Evolutionary conservation across 2,797 vertebrate species (phyloP).

Genomic region (Melanogrammus aeglefinus): DNA sequence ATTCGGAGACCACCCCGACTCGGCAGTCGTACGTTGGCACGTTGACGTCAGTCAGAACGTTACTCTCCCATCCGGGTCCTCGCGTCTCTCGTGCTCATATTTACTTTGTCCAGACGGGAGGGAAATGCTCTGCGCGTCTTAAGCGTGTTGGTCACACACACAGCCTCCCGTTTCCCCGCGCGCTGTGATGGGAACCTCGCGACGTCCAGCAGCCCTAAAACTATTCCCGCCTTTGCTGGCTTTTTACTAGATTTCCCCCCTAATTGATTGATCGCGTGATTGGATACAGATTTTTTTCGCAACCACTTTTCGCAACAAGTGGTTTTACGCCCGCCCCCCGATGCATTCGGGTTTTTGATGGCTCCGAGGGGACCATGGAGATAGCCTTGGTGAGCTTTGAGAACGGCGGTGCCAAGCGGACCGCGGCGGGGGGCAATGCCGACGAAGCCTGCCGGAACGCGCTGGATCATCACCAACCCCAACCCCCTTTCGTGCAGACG

Average conservation of each 20-base stretch:
- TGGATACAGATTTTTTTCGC: no score
- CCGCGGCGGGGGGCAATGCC: slow-evolving; percentile 54
- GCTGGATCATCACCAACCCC: slow-evolving; percentile 61
- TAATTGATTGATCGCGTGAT: background rate
- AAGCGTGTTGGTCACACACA: slow-evolving; percentile 26
- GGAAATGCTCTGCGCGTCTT: slow-evolving; percentile 30
- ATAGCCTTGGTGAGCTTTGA: slow-evolving; percentile 89
- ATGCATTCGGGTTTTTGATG: slow-evolving; percentile 57
- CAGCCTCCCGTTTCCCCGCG: no score
- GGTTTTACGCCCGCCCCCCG: background rate
- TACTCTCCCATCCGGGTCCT: slow-evolving; percentile 67
- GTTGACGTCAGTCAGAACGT: slow-evolving; percentile 74
- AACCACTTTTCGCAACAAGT: slow-evolving; percentile 38
- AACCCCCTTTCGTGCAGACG: slow-evolving; percentile 61
- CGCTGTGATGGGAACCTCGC: slow-evolving; percentile 22
- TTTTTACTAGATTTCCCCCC: background rate
- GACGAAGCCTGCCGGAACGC: slow-evolving; percentile 63
- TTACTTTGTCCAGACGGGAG: slow-evolving; percentile 43
- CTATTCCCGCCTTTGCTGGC: background rate
- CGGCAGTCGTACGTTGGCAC: slow-evolving; percentile 56
- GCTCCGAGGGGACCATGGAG: slow-evolving; percentile 81
- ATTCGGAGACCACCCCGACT: slow-evolving; percentile 48
- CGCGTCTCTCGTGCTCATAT: slow-evolving; percentile 45
- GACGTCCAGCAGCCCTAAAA: background rate
- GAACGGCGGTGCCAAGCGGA: slow-evolving; percentile 80